phyloP scores from a whole-genome alignment of 2,797 vertebrate genomes.

The Thalassophryne amazonica region DNA sequence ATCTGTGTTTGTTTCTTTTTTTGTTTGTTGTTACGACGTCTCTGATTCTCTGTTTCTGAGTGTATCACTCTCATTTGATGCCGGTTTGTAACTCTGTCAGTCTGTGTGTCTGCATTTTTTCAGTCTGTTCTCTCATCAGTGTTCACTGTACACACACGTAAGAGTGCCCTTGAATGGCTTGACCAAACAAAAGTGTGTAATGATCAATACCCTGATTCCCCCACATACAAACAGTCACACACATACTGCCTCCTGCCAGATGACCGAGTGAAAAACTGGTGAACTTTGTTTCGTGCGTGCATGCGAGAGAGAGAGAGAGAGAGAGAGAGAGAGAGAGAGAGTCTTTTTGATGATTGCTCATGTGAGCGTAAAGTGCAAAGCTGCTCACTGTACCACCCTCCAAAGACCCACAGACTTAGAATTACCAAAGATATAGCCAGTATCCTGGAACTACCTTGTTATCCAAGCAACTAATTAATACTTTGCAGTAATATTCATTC shows the following conservation, averaged over 20 bases:
- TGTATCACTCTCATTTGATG: background rate
- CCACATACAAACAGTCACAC: conserved; percentile 16
- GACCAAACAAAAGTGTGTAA: conserved; percentile 24
- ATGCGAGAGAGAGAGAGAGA: conserved; percentile 71
- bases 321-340: too few relatives aligned
- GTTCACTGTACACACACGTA: conserved; percentile 40
- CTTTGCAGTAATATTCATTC: background rate
- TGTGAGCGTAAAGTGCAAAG: conserved; percentile 72
- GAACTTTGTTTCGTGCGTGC: conserved; percentile 58
- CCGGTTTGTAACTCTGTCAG: background rate
- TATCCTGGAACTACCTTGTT: conserved; percentile 27
- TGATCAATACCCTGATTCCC: conserved; percentile 38
- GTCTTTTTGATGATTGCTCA: conserved; percentile 78
- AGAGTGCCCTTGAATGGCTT: conserved; percentile 30
- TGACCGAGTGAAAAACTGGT: conserved; percentile 45
- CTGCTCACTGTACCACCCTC: conserved; percentile 64
- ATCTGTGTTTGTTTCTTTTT: conserved; percentile 34
- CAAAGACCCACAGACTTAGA: conserved; percentile 54
- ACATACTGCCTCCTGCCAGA: conserved; percentile 27
- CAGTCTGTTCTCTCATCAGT: conserved; percentile 14
- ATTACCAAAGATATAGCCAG: conserved; percentile 37
- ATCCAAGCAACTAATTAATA: conserved; percentile 5
- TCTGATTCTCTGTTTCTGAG: background rate
- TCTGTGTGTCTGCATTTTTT: conserved; percentile 1
- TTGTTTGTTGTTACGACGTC: conserved; percentile 8